Conservation (phyloP, 2,797 vertebrate species). For the Cottoperca gobio region DNA sequence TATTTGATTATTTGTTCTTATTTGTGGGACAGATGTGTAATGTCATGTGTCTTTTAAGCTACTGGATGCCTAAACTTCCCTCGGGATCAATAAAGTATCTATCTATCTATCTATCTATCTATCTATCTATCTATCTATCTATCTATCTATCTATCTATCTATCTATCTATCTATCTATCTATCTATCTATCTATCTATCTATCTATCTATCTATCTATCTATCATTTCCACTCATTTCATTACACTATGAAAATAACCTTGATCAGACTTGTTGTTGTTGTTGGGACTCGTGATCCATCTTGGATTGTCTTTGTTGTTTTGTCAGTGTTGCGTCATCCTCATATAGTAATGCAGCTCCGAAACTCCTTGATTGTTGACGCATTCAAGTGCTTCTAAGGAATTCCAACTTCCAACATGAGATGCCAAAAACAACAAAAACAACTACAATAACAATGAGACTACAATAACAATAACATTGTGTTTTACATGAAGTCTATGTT, state of each 20-base stretch:
- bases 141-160: too few relatives aligned
- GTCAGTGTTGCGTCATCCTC: background rate
- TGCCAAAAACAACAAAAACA: constrained; percentile 29
- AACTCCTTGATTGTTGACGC: constrained; percentile 43
- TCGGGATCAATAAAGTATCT: too few relatives aligned
- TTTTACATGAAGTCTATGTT: constrained; percentile 13
- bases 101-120: too few relatives aligned
- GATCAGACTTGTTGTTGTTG: background rate
- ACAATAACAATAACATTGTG: background rate
- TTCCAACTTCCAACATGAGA: constrained; percentile 5
- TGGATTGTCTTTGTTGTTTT: background rate
- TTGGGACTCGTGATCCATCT: constrained; percentile 3
- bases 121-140: too few relatives aligned
- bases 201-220: too few relatives aligned
- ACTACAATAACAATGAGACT: background rate
- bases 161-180: too few relatives aligned
- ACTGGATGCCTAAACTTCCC: too few relatives aligned
- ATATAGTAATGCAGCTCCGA: background rate
- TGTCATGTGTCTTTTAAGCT: too few relatives aligned
- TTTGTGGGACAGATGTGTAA: too few relatives aligned
- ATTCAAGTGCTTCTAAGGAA: constrained; percentile 20
- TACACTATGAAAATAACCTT: constrained; percentile 6
- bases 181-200: too few relatives aligned
- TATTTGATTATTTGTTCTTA: too few relatives aligned
- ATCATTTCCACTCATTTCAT: constrained; percentile 15